Evolutionary conservation across 1,140 invertebrate genomes (phyloP).

Genomic region (Caenorhabditis tropicalis): DNA sequence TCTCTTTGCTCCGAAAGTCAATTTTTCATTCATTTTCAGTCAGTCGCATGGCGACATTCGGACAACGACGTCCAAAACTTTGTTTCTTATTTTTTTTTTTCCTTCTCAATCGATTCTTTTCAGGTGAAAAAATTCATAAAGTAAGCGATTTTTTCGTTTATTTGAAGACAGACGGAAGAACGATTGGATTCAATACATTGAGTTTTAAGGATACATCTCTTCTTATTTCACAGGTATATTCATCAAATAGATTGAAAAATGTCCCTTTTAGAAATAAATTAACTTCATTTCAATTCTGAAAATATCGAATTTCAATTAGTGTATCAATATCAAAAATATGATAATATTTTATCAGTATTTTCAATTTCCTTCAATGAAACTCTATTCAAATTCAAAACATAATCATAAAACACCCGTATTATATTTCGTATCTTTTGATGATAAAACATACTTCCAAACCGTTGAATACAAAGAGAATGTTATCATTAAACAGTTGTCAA

Average conservation of each 20-base stretch:
- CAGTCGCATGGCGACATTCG: slow-evolving; percentile 32
- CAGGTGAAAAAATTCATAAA: slow-evolving; percentile 43
- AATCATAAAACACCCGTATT: not conserved
- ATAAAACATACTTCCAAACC: not conserved
- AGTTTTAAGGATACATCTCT: slow-evolving; percentile 15
- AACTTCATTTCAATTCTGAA: too few relatives aligned
- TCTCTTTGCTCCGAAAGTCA: not conserved
- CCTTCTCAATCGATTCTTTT: slow-evolving; percentile 7
- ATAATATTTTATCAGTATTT: too few relatives aligned
- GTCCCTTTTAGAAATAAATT: too few relatives aligned
- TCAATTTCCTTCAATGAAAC: too few relatives aligned
- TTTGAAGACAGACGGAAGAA: slow-evolving; percentile 22
- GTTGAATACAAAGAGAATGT: not conserved
- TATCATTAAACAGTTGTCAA: not conserved
- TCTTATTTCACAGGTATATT: not conserved
- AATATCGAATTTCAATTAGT: too few relatives aligned
- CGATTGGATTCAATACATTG: slow-evolving; percentile 46
- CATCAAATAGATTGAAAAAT: not conserved
- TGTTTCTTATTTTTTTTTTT: not conserved
- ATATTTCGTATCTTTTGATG: not conserved
- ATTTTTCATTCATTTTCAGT: slow-evolving; percentile 9
- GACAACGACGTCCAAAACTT: not conserved
- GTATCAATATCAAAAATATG: too few relatives aligned
- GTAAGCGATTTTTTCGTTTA: slow-evolving; percentile 42
- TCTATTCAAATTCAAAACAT: slow-evolving; percentile 28